phyloP scores from a whole-genome alignment of 37 sponge, comb jelly and placozoan species.

The Spongilla lacustris region DNA sequence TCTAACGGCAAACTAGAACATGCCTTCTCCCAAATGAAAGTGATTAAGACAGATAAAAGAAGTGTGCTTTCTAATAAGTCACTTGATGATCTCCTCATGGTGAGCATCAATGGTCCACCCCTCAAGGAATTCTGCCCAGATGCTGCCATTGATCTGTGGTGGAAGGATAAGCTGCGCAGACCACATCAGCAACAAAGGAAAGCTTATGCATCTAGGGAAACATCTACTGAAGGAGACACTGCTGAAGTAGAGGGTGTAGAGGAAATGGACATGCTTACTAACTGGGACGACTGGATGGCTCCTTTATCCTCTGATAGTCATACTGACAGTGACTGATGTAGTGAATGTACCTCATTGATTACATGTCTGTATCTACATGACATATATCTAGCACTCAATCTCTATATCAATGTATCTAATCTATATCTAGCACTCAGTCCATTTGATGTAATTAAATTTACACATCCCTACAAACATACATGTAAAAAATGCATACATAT shows the following conservation, averaged over 20 bases:
- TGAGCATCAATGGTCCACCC: conserved; percentile 11
- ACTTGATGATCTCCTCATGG: conserved; percentile 55
- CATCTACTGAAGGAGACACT: not conserved
- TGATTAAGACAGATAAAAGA: conserved; percentile 59
- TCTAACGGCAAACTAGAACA: conserved; percentile 74
- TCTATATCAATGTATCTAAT: too few species aligned
- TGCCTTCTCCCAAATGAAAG: conserved; percentile 45
- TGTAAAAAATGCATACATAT: not conserved
- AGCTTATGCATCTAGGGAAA: not conserved
- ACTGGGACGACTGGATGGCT: conserved; percentile 18
- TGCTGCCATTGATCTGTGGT: conserved; percentile 61
- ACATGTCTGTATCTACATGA: too few species aligned
- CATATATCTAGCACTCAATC: too few species aligned
- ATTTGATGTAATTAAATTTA: too few species aligned
- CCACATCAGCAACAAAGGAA: conserved; percentile 43
- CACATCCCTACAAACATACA: not conserved
- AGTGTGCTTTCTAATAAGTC: conserved; percentile 49
- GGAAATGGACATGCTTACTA: not conserved
- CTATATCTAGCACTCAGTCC: too few species aligned
- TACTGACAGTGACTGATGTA: too few species aligned
- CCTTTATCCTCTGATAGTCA: too few species aligned
- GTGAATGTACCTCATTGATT: too few species aligned
- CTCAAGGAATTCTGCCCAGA: conserved; percentile 44
- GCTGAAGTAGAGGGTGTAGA: not conserved
- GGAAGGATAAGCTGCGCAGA: conserved; percentile 58